A percentile compares a stretch with the other conserved stretches of the same genome.
These are phyloP conservation scores for Hirtodrosophila histrioides DNA, from an alignment of 2,888 invertebrate genomes.

Conservation along the genomic window DNA sequence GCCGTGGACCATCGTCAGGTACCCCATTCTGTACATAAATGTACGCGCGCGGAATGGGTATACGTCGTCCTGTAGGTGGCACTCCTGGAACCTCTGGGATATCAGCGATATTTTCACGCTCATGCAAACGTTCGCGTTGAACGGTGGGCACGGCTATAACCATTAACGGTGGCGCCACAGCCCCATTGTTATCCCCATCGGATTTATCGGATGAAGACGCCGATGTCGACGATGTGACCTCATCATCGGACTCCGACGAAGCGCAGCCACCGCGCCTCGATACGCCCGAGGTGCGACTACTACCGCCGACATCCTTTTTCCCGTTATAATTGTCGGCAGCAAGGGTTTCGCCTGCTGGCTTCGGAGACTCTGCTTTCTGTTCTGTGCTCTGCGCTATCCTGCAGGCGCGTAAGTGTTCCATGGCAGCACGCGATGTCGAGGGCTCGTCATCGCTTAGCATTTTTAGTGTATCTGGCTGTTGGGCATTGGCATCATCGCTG, in stretches of 20 bases:
- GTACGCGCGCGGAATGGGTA: conserved; percentile 40
- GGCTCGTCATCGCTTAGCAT: conserved; percentile 62
- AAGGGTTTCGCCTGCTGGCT: conserved; percentile 15
- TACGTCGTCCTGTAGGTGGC: not conserved
- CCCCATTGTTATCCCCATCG: conserved; percentile 27
- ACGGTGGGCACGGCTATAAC: conserved; percentile 53
- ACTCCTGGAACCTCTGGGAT: conserved; percentile 5
- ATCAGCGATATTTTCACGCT: too few relatives aligned
- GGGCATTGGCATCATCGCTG: conserved; percentile 30
- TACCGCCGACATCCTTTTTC: conserved; percentile 18
- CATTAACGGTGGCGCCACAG: conserved; percentile 46
- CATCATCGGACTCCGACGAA: conserved; percentile 60
- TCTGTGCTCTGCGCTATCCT: conserved; percentile 42
- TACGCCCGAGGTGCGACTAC: conserved; percentile 1
- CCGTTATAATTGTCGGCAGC: conserved; percentile 48
- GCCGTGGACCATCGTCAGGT: conserved; percentile 23
- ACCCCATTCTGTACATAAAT: conserved; percentile 45
- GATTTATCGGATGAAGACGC: conserved; percentile 62
- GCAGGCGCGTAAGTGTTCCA: conserved; percentile 61
- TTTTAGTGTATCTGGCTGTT: conserved; percentile 34
- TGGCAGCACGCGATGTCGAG: conserved; percentile 65
- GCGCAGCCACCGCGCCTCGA: conserved; percentile 9
- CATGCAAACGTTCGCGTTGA: too few relatives aligned
- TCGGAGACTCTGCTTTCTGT: conserved; percentile 14
- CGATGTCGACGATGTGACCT: conserved; percentile 59